Conservation (phyloP, 1,140 invertebrate species). For the Trissolcus basalis region DNA sequence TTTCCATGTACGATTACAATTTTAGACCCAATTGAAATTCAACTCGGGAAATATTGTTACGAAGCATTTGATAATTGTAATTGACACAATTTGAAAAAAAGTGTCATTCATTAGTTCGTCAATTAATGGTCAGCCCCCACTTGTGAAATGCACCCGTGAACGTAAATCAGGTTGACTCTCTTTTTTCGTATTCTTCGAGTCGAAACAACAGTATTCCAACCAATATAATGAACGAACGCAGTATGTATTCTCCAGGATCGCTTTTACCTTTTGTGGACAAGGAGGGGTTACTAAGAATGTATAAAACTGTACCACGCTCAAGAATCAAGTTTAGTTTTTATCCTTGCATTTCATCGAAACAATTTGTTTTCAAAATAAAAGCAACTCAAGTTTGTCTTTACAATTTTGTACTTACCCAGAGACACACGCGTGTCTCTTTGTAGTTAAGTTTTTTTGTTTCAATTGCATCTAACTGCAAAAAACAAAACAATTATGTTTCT, state of each 20-base stretch:
- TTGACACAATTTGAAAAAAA: constrained; percentile 28
- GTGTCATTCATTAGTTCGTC: constrained; percentile 34
- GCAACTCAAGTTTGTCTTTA: background rate
- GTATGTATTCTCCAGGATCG: constrained; percentile 52
- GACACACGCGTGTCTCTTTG: too few relatives aligned
- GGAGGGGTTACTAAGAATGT: constrained; percentile 66
- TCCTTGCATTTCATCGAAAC: constrained; percentile 27
- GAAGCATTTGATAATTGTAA: constrained; percentile 27
- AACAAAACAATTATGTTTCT: constrained; percentile 53
- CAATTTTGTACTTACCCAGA: too few relatives aligned
- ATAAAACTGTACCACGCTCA: constrained; percentile 68
- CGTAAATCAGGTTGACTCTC: constrained; percentile 67
- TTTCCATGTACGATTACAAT: constrained; percentile 3
- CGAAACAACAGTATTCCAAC: constrained; percentile 65
- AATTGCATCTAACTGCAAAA: background rate
- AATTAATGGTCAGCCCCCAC: constrained; percentile 59
- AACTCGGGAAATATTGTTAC: constrained; percentile 24
- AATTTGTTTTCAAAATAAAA: constrained; percentile 11
- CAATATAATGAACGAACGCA: constrained; percentile 65
- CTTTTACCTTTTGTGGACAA: constrained; percentile 67
- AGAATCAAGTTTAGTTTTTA: constrained; percentile 59
- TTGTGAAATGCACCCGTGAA: constrained; percentile 59
- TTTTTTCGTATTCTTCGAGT: constrained; percentile 66
- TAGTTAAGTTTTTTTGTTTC: constrained; percentile 4
- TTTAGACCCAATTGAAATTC: constrained; percentile 33